A percentile compares a stretch with the other conserved stretches of the same genome.
These are phyloP conservation scores for Dipodomys merriami DNA, from an alignment of 2,113 vertebrate genomes.

Conservation along the genomic window DNA sequence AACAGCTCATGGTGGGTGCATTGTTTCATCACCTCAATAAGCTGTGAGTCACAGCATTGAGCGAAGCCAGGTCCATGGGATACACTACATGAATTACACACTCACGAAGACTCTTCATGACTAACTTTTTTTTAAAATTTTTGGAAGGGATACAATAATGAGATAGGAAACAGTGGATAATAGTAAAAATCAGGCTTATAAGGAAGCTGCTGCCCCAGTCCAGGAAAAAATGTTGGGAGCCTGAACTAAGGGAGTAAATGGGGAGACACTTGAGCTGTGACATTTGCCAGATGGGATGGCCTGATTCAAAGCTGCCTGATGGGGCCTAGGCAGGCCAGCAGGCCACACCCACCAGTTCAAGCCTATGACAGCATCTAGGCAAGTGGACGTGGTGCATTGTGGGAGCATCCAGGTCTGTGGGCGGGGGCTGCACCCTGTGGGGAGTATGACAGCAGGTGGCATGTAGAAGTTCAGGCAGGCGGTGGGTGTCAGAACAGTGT, in stretches of 20 bases:
- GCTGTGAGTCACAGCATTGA: not conserved
- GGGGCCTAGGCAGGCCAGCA: not conserved
- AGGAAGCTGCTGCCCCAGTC: not conserved
- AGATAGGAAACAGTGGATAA: not conserved
- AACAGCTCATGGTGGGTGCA: not conserved
- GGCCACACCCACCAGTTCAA: not conserved
- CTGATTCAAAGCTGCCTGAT: not conserved
- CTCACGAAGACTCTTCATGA: not conserved
- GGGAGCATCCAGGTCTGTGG: not conserved
- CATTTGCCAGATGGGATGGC: not conserved
- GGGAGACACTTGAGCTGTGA: not conserved
- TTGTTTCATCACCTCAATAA: not conserved
- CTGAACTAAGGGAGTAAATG: not conserved
- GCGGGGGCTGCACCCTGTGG: not conserved
- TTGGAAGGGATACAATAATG: not conserved
- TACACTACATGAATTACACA: too few relatives aligned
- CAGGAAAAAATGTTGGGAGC: not conserved
- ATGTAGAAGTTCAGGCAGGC: constrained; percentile 40
- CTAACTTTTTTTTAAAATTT: not conserved
- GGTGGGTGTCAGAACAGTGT: constrained; percentile 35
- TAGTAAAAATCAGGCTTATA: too few relatives aligned
- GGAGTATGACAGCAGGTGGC: constrained; percentile 52
- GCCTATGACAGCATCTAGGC: not conserved
- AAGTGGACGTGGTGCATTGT: not conserved
- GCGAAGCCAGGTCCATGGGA: not conserved